Percentiles rank a stretch among this genome's conserved stretches.
These are phyloP conservation scores for Egretta garzetta DNA, from an alignment of 2,113 vertebrate species.

Conservation along the genomic window DNA sequence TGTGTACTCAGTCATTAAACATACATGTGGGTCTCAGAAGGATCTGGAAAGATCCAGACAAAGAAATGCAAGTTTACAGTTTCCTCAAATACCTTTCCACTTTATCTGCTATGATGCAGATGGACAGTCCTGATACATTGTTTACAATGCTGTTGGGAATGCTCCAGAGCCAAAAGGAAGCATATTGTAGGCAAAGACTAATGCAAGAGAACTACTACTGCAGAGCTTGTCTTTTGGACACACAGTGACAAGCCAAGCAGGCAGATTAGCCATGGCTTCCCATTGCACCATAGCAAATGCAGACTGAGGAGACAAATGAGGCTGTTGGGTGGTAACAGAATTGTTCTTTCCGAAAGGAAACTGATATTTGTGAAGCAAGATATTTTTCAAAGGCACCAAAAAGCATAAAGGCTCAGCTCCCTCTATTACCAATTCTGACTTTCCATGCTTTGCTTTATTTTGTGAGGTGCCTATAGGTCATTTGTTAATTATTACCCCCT, in stretches of 20 bases:
- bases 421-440: neutral
- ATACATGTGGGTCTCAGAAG: neutral
- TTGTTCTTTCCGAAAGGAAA: neutral
- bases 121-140: neutral
- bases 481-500: neutral
- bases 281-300: neutral
- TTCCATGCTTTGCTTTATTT: neutral
- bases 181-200: neutral
- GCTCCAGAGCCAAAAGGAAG: neutral
- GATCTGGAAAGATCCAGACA: neutral
- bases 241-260: fast-evolving
- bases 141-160: neutral
- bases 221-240: neutral
- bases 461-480: neutral
- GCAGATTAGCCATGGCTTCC: fast-evolving
- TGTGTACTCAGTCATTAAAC: neutral
- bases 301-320: neutral
- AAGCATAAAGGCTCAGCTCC: neutral
- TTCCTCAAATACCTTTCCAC: neutral
- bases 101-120: neutral
- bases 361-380: fast-evolving
- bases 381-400: neutral
- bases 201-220: neutral
- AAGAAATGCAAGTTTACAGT: neutral
- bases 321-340: neutral